Evolutionary conservation across 2,888 invertebrate genomes (phyloP).

Genomic region (Thumatha senex): DNA sequence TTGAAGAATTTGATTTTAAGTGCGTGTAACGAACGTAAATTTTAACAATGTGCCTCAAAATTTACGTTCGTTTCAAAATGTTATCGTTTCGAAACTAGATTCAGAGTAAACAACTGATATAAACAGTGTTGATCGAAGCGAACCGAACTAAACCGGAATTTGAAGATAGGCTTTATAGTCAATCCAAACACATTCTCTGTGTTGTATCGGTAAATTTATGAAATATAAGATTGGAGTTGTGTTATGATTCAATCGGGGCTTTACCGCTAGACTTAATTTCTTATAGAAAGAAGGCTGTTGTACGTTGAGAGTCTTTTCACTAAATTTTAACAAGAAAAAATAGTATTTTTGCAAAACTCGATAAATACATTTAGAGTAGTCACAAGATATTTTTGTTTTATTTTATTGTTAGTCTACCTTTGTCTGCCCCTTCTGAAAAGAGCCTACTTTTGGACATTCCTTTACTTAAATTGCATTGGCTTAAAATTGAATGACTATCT

Average conservation of each 20-base stretch:
- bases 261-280: background rate
- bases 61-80: conserved; percentile 36
- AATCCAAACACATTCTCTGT: conserved; percentile 5
- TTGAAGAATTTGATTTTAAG: no score
- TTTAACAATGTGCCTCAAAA: background rate
- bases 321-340: no score
- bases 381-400: no score
- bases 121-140: conserved; percentile 41
- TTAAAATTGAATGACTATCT: no score
- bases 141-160: conserved; percentile 23
- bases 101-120: conserved; percentile 40
- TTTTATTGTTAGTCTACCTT: no score
- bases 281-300: background rate
- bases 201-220: background rate
- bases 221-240: background rate
- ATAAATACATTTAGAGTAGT: no score
- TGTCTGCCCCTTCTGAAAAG: no score
- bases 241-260: background rate
- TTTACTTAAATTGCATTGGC: no score
- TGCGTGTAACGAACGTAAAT: no score
- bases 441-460: no score
- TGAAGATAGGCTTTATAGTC: conserved; percentile 40
- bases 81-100: conserved; percentile 48
- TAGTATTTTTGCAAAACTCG: no score
- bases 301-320: no score